Evolutionary conservation across 2,797 vertebrate genomes (phyloP), one percentile per base, ranked within the genome.

Genomic region (Gambelia wislizenii): DNA sequence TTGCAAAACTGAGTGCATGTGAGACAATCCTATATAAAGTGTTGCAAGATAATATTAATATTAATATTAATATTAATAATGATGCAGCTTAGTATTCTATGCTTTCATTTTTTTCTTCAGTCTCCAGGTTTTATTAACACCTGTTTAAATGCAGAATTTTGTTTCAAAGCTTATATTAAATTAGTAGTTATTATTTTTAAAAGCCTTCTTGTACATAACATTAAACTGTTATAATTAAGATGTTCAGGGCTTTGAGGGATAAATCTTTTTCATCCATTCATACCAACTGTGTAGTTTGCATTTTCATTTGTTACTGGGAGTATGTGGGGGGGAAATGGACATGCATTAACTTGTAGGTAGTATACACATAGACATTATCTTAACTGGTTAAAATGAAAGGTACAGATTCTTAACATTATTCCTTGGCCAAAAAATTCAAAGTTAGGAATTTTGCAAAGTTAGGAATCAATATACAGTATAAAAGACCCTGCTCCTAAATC

Each of bases 211-310:
- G 20, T 72, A 72, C 44, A 33, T 27, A 36, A 22, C n/a, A 39
- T 30, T 36, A 82, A 69, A 54, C n/a, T 25, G n/a, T 70, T 83
- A 54, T 72, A 72, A 84, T 54, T 52, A 54, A 52, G 22, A 72
- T 36, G 47, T 12, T 54, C 33, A 20, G 52, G 33, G 18, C 44
- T 84, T 4, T 70, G n/a, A 36, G 33, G 64, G 49, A 49, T 72
- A 72, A 36, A 84, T 72, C 33, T 72, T n/a, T n/a, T 84, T 84
- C 10, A n/a, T 83, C 20, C 44, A 36, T 84, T 84, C 67, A 54
- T 84, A 72, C 6, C 13, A 4, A 84, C 20, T 84, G 33, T 36
- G 12, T 22, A 52, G 54, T 54, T n/a, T 36, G 67, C 36, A 39
- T 84, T 36, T 54, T 36, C 36, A 47, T 84, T 67, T 5, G 33